phyloP scores from a whole-genome alignment of 2,888 invertebrate species.

The Hybos culiciformis region DNA sequence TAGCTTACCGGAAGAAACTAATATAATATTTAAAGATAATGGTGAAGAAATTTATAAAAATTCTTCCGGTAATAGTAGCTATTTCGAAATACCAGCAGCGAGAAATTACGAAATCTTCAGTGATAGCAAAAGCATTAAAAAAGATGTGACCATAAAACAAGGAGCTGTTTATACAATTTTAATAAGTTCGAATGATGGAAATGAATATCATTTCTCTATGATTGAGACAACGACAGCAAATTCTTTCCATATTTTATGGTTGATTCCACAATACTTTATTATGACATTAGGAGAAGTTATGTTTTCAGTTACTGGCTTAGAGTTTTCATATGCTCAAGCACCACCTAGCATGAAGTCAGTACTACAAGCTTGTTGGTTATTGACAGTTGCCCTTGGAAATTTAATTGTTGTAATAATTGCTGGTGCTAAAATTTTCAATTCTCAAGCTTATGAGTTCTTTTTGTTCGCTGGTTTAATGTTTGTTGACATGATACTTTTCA shows the following conservation, averaged over 20 bases:
- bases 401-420: constrained; percentile 83
- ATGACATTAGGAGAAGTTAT: constrained; percentile 50
- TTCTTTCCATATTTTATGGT: constrained; percentile 43
- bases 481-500: constrained; percentile 68
- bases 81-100: constrained; percentile 18
- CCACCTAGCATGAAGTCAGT: constrained; percentile 83
- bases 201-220: constrained; percentile 5
- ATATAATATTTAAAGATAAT: constrained; percentile 19
- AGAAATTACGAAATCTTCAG: constrained; percentile 20
- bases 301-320: constrained; percentile 56
- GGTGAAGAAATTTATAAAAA: constrained; percentile 14
- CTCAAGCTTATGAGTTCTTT: constrained; percentile 76
- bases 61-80: constrained; percentile 15
- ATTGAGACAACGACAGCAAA: constrained; percentile 33
- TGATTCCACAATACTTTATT: constrained; percentile 54
- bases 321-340: constrained; percentile 57
- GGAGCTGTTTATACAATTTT: constrained; percentile 34
- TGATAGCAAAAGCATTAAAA: constrained; percentile 9
- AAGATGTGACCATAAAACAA: constrained; percentile 18
- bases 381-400: constrained; percentile 89
- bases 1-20: constrained; percentile 16
- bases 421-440: constrained; percentile 58
- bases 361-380: constrained; percentile 80
- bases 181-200: constrained; percentile 12
- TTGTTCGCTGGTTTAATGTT: constrained; percentile 81